Evolutionary conservation across 2,797 vertebrate genomes (phyloP).

Genomic region (Choloepus didactylus): DNA sequence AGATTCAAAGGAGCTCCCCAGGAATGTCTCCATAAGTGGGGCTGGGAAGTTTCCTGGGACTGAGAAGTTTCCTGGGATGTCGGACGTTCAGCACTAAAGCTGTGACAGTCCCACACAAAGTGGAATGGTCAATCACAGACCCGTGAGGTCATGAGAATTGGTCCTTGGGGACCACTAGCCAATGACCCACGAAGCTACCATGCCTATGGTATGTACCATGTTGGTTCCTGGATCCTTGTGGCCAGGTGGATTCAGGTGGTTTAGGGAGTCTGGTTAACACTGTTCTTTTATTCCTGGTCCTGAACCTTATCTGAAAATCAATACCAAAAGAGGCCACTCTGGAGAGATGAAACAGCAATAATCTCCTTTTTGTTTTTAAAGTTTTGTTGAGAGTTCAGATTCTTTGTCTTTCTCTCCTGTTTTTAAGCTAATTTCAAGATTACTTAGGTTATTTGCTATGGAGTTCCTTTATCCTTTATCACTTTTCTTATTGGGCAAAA

Average conservation of each 20-base stretch:
- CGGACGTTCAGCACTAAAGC: neutral
- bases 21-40: neutral
- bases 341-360: neutral
- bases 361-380: conserved; percentile 23
- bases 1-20: neutral
- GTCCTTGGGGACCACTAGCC: neutral
- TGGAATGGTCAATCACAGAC: neutral
- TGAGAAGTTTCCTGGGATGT: neutral
- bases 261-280: neutral
- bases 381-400: neutral
- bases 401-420: neutral
- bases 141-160: neutral
- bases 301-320: conserved; percentile 29
- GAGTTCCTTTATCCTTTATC: conserved; percentile 31
- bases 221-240: neutral
- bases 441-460: neutral
- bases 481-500: neutral
- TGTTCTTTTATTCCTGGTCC: neutral
- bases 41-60: neutral
- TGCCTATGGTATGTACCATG: fast-evolving
- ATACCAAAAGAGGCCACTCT: neutral
- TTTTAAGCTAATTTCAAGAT: conserved; percentile 27
- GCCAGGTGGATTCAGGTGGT: neutral
- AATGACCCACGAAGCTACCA: neutral
- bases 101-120: neutral